Base-by-base conservation (phyloP, 2,113 vertebrate genomes). In the Tragelaphus scriptus region DNA sequence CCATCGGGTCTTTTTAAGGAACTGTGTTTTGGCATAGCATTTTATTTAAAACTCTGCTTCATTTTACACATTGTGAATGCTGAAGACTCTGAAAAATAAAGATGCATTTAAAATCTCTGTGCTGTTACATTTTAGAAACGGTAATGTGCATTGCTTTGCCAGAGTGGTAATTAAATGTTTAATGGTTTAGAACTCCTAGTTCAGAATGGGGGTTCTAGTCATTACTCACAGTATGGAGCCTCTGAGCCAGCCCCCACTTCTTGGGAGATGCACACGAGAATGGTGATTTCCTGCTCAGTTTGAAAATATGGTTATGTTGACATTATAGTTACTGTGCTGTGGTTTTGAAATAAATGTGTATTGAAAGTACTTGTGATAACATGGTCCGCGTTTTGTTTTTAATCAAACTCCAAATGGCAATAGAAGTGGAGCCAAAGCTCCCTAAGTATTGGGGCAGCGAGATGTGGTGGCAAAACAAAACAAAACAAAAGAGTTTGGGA, bases 11-110 rank as follows among this genome's bases (percentile, higher is more conserved):
- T 97, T 98, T 97, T 65, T 96, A 95, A 98, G 97, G 92, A 97
- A 65, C 96, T 75, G 96, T 98, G 90, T 94, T 98, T 95, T 98
- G 98, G 97, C 92, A 10, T 98, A 97, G 96, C 47, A 17, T 97
- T 97, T 98, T 98, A 98, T 98, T 99, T 98, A 98, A 99, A 97
- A 98, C 30, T 82, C 98, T 97, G 90, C 96, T 98, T 98, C 94
- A 51, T 95, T 97, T 98, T 96, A 96, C 95, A 96, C 90, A 68
- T 96, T 91, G 95, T 96, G 95, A 97, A 98, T 95, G 80, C 87
- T 75, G 94, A 97, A 82, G 85, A 95, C 96, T 97, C 88, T 91
- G 89, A 96, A 98, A 97, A 97, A 91, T 93, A 98, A 92, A 96
- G 88, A 97, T 91, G 85, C 94, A 93, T 97, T 97, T 96, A 96